A percentile compares a stretch with the other conserved stretches of the same genome.
These are phyloP conservation scores for Babylonia areolata DNA, from an alignment of 1,140 invertebrate genomes.

Conservation along the genomic window DNA sequence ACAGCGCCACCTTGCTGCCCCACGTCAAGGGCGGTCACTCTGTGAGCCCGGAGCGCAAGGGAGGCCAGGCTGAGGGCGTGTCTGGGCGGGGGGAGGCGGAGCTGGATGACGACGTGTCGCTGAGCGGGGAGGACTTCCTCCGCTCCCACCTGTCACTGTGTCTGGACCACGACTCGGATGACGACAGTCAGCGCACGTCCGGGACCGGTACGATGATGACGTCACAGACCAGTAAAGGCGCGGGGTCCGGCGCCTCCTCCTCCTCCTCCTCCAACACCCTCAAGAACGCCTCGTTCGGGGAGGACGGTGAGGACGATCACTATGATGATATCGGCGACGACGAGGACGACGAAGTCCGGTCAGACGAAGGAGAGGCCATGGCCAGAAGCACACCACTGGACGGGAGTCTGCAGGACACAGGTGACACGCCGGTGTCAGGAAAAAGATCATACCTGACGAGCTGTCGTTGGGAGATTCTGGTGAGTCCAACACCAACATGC, in stretches of 20 bases:
- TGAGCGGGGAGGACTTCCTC: conserved; percentile 32
- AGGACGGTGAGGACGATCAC: background rate
- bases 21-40: background rate
- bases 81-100: background rate
- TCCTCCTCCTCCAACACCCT: conserved; percentile 15
- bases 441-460: conserved; percentile 48
- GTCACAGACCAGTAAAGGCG: background rate
- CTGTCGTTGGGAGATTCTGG: background rate
- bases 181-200: background rate
- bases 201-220: background rate
- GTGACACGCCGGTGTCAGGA: conserved; percentile 27
- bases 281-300: background rate
- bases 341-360: background rate
- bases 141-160: conserved; percentile 30
- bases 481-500: background rate
- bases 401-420: background rate
- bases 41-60: background rate
- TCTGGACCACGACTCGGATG: conserved; percentile 29
- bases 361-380: background rate
- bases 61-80: background rate
- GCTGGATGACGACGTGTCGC: conserved; percentile 32
- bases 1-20: conserved; percentile 59
- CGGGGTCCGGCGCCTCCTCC: background rate
- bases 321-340: background rate
- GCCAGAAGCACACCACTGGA: background rate